phyloP scores from a whole-genome alignment of 2,888 invertebrate species.

The Chironomus tentans region DNA sequence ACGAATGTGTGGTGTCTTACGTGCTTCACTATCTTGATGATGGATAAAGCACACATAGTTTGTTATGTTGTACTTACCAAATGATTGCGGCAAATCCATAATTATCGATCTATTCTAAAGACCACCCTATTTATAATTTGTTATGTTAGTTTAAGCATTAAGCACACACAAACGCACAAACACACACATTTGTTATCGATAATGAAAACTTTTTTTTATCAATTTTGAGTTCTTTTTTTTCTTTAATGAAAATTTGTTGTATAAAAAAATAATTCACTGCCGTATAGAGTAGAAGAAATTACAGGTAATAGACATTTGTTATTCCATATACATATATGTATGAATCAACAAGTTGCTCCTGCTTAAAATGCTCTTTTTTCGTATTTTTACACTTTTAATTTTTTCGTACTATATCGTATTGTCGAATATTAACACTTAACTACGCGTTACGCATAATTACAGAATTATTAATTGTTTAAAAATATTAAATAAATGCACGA shows the following conservation, averaged over 20 bases:
- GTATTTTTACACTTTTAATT: neutral
- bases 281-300: constrained; percentile 5
- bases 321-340: constrained; percentile 2
- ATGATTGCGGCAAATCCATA: neutral
- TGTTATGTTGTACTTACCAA: neutral
- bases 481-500: constrained; percentile 11
- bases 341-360: constrained; percentile 18
- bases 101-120: neutral
- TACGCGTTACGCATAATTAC: neutral
- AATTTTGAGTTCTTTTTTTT: neutral
- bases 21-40: neutral
- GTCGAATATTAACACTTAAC: neutral
- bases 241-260: neutral
- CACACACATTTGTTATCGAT: neutral
- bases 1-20: neutral
- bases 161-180: neutral
- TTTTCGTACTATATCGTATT: neutral
- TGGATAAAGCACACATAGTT: neutral
- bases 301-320: constrained; percentile 23
- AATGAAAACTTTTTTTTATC: neutral
- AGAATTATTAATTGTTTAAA: constrained; percentile 1
- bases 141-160: neutral
- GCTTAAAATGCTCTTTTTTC: neutral
- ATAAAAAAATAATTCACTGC: neutral
- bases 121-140: neutral